These are phyloP conservation scores for Hemicentrotus pulcherrimus DNA, from an alignment of 35 echinoderm and acorn worm genomes.

Conservation along the genomic window DNA sequence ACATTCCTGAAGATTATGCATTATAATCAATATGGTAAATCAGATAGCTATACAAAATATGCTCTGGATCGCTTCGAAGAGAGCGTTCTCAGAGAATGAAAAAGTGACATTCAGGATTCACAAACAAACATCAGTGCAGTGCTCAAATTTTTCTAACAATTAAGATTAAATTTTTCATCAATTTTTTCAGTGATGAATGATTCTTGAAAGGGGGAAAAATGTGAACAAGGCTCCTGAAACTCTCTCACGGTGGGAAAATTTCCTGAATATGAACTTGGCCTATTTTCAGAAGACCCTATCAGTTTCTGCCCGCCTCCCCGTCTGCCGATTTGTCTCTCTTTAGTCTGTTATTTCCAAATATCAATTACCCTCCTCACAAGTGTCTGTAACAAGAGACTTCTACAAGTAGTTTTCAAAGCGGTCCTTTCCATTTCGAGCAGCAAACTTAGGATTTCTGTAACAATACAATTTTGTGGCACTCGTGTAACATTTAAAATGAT, in stretches of 20 bases:
- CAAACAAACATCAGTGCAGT: too few relatives aligned
- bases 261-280: not conserved
- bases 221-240: not conserved
- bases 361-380: not conserved
- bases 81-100: too few relatives aligned
- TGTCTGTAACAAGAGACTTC: not conserved
- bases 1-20: too few relatives aligned
- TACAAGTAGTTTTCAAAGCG: constrained; percentile 12
- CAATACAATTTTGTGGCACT: not conserved
- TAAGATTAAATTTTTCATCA: too few relatives aligned
- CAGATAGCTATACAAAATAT: too few relatives aligned
- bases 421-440: not conserved
- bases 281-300: not conserved
- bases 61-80: too few relatives aligned
- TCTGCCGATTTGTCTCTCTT: not conserved
- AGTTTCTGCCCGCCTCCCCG: not conserved
- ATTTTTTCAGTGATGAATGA: too few relatives aligned
- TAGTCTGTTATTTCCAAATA: not conserved
- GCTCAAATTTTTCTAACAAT: too few relatives aligned
- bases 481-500: too few relatives aligned
- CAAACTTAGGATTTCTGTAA: not conserved
- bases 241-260: not conserved
- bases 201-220: too few relatives aligned
- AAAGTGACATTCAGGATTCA: too few relatives aligned
- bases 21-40: too few relatives aligned